Percentiles rank a stretch among this genome's conserved stretches.
Evolutionary conservation across 2,888 invertebrate species (phyloP).

Genomic region (Clistopyga incitator): DNA sequence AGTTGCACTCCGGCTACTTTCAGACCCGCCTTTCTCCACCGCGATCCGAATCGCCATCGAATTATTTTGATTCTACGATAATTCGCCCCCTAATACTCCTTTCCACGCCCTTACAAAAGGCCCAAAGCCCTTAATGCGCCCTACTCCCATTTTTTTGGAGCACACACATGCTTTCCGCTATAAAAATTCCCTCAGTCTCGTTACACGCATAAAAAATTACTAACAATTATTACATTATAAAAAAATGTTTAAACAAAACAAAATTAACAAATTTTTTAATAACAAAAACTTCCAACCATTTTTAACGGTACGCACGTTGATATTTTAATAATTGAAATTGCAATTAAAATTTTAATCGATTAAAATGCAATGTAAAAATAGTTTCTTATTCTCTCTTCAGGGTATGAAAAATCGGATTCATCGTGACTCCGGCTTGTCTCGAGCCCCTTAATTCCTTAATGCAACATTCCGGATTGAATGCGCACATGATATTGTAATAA

Average conservation of each 20-base stretch:
- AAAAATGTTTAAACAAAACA: too few species aligned
- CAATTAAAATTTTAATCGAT: too few species aligned
- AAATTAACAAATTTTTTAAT: too few species aligned
- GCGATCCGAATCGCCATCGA: constrained; percentile 76
- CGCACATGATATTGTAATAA: constrained; percentile 75
- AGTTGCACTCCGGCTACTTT: constrained; percentile 57
- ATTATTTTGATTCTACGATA: constrained; percentile 84
- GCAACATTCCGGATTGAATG: constrained; percentile 5
- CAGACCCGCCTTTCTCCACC: constrained; percentile 69
- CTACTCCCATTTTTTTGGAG: constrained; percentile 48
- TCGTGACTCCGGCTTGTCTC: neutral
- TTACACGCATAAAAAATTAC: neutral
- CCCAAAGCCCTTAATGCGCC: constrained; percentile 33
- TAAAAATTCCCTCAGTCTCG: constrained; percentile 25
- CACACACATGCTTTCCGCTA: constrained; percentile 29
- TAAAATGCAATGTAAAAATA: too few species aligned
- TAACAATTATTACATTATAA: too few species aligned
- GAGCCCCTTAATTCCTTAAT: neutral
- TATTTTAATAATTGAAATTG: too few species aligned
- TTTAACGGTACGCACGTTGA: too few species aligned
- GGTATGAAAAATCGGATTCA: neutral
- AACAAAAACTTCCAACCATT: too few species aligned
- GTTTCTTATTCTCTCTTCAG: neutral
- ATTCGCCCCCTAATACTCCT: constrained; percentile 81
- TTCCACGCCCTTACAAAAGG: constrained; percentile 70